These are phyloP conservation scores for Lethenteron camtschaticum DNA, from an alignment of 2,113 vertebrate genomes.

Conservation along the genomic window DNA sequence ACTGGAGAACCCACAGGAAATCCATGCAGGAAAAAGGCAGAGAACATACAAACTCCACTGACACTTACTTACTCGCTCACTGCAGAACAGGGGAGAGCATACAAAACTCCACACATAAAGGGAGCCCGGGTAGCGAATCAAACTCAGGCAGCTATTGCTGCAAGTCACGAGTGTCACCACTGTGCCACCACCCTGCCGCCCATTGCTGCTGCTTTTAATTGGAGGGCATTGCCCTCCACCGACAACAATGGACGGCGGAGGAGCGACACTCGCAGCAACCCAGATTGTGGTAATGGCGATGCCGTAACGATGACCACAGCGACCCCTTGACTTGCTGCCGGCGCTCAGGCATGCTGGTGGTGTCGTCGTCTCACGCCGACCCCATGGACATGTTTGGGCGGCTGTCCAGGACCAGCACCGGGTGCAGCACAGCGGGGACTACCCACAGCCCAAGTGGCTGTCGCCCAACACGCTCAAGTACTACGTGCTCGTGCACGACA, in stretches of 20 bases:
- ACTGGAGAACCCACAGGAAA: too few relatives aligned
- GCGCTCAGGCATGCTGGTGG: constrained; percentile 73
- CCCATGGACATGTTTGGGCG: constrained; percentile 81
- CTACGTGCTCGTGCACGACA: constrained; percentile 77
- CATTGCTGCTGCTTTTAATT: not conserved
- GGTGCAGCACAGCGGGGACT: constrained; percentile 81
- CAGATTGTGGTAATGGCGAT: not conserved
- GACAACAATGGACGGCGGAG: not conserved
- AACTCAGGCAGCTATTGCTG: too few relatives aligned
- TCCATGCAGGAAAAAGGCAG: too few relatives aligned
- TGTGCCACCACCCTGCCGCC: not conserved
- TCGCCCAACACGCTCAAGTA: constrained; percentile 96
- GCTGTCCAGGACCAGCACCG: constrained; percentile 90
- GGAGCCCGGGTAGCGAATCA: too few relatives aligned
- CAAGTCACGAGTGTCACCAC: not conserved
- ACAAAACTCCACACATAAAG: too few relatives aligned
- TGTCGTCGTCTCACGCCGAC: constrained; percentile 55
- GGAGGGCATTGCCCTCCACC: not conserved
- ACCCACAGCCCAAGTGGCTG: constrained; percentile 75
- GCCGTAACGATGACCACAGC: not conserved
- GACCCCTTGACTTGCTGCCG: not conserved
- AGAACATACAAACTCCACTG: too few relatives aligned
- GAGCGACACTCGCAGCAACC: not conserved
- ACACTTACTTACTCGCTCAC: too few relatives aligned
- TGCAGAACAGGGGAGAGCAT: too few relatives aligned